phyloP scores from a whole-genome alignment of 1,140 invertebrate genomes.

The Drosophila ohnishii region DNA sequence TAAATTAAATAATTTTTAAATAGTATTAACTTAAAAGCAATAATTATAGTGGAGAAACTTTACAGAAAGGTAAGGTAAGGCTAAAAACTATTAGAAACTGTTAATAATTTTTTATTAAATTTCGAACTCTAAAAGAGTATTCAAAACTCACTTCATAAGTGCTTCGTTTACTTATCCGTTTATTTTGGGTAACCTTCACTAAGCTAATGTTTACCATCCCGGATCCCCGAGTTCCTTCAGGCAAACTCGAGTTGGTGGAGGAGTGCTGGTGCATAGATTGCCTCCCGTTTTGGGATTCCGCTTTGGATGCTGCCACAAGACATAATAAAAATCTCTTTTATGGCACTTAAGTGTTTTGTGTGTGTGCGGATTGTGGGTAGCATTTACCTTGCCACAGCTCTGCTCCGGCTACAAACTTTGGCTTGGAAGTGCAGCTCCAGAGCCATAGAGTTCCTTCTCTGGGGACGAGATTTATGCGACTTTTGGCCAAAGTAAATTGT shows the following conservation, averaged over 20 bases:
- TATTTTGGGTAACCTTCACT: constrained; percentile 31
- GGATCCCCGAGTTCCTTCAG: constrained; percentile 16
- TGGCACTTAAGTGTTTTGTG: constrained; percentile 80
- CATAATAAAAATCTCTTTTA: constrained; percentile 82
- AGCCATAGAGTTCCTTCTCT: constrained; percentile 19
- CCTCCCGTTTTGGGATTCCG: constrained; percentile 39
- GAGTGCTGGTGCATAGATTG: constrained; percentile 25
- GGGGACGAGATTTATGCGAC: constrained; percentile 72
- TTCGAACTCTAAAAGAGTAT: neutral
- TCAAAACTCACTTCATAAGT: neutral
- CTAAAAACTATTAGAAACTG: too few species aligned
- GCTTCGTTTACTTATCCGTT: neutral
- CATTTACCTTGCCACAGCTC: constrained; percentile 66
- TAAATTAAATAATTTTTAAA: neutral
- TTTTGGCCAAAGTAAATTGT: constrained; percentile 80
- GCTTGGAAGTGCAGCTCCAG: constrained; percentile 12
- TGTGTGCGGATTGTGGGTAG: constrained; percentile 77
- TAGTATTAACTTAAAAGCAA: too few species aligned
- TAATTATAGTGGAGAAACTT: too few species aligned
- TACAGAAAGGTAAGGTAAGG: too few species aligned
- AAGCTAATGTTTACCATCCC: constrained; percentile 31
- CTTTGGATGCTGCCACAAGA: constrained; percentile 63
- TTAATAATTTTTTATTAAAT: neutral
- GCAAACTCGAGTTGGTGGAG: constrained; percentile 4
- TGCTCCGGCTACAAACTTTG: constrained; percentile 24